Evolutionary conservation across 2,113 vertebrate species (phyloP), one percentile per base, ranked within the genome.

Genomic region (Opisthocomus hoazin): DNA sequence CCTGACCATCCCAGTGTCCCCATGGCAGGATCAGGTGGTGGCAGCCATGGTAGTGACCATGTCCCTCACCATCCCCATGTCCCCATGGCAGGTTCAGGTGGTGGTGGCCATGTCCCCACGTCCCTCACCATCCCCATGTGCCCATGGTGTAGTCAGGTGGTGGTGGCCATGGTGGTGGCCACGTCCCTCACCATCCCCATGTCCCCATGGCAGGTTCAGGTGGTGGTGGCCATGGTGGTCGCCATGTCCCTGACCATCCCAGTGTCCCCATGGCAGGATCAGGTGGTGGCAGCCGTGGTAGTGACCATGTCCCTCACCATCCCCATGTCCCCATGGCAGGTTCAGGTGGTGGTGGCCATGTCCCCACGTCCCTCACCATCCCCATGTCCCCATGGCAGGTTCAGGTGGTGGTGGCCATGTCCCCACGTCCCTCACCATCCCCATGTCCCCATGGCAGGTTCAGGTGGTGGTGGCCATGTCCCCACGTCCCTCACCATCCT

Each of bases 61-160:
- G 41, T 27, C 23, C 53, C n/a, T 17, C 34, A 36, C 58, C n/a
- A 9, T 36, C 11, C 36, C 10, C 12, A 15, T n/a, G 26, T 27
- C 19, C 37, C 18, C 41, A 83, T 77, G 15, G n/a, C 85, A 99
- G 99, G 96, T 99, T 66, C 95, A 34, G 11, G 94, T 99, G 39
- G 56, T 82, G 6, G 98, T 99, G 70, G 98, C 98, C 41, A 43
- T 43, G 41, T 43, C 11, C 11, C 41, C 41, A 43, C 15, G 41
- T 43, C 41, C 41, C 41, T n/a, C n/a, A n/a, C n/a, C n/a, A n/a
- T n/a, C n/a, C n/a, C n/a, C n/a, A n/a, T n/a, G n/a, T n/a, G n/a
- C n/a, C n/a, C n/a, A n/a, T n/a, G n/a, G n/a, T n/a, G n/a, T n/a
- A n/a, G n/a, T n/a, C n/a, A n/a, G n/a, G n/a, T n/a, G n/a, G n/a